Base-by-base conservation (phyloP, 1,140 invertebrate genomes). In the Lucilia sericata region DNA sequence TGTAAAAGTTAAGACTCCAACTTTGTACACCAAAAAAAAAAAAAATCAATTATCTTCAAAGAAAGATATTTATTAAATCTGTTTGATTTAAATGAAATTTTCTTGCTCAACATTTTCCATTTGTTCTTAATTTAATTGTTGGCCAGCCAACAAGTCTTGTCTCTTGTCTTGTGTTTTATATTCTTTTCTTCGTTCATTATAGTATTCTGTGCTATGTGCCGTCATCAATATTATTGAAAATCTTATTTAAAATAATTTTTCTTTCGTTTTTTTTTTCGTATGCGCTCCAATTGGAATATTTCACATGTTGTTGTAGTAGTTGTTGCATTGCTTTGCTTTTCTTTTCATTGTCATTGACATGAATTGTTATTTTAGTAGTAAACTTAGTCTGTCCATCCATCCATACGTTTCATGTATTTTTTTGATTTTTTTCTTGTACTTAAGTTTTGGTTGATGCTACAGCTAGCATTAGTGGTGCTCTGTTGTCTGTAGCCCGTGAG, bases 341-440 rank as follows among this genome's bases (percentile, higher is more conserved):
- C 42, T 80, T 80, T 49, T 76, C 47, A 80, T 80, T 80, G 76
- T 80, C 76, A 80, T 80, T 80, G 76, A 51, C 76, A 80, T 80
- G 47, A 80, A 80, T 80, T 49, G n/a, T 78, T 60, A 14, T 60
- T 60, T 14, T 60, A 14, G 55, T 60, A 30, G 25, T 30, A 30
- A 30, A 30, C 1, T 30, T 60, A n/a, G 14, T 17, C 14, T 60
- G 7, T 17, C 14, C 14, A 7, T 60, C 5, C 14, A 60, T n/a
- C n/a, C n/a, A n/a, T n/a, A n/a, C n/a, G n/a, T n/a, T n/a, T n/a
- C 42, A 42, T 42, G 42, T 42, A 10, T 42, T 12, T 55, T 7
- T n/a, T 1, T 2, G 1, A 2, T 49, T 49, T 49, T n/a, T 65
- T 17, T 70, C 7, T 17, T 19, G 65, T 70, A 70, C 65, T 60